Evolutionary conservation across 2,113 vertebrate genomes (phyloP).

Genomic region (Leucosticte australis): DNA sequence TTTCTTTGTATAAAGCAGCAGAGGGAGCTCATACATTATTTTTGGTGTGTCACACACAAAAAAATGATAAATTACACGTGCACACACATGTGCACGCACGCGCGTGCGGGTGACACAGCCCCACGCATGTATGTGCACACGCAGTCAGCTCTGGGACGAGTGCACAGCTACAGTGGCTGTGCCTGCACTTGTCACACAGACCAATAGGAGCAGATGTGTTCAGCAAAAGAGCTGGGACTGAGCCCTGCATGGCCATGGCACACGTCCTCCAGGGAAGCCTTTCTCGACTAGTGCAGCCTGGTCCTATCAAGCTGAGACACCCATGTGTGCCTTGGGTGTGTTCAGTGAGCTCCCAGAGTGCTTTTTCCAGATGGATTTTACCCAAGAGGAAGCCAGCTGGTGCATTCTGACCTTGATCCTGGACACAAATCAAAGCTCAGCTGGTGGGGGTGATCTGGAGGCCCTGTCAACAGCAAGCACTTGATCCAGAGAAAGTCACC

Average conservation of each 20-base stretch:
- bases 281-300: neutral
- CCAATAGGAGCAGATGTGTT: constrained; percentile 62
- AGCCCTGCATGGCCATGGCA: fast-evolving
- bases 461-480: fast-evolving
- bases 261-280: fast-evolving
- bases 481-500: neutral
- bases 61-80: constrained; percentile 33
- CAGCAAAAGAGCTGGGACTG: neutral
- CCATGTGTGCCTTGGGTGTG: neutral
- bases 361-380: neutral
- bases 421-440: neutral
- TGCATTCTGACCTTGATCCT: fast-evolving
- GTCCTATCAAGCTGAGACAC: neutral
- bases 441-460: fast-evolving
- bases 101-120: neutral
- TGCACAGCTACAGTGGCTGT: neutral
- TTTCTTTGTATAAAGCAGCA: constrained; percentile 63
- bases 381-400: neutral
- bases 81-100: neutral
- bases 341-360: neutral
- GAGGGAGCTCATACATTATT: constrained; percentile 76
- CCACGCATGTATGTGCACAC: fast-evolving
- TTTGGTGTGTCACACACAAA: constrained; percentile 53
- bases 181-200: constrained; percentile 40
- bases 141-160: neutral